Conservation (phyloP, 2,888 invertebrate genomes). For the Agonopterix heracliana region DNA sequence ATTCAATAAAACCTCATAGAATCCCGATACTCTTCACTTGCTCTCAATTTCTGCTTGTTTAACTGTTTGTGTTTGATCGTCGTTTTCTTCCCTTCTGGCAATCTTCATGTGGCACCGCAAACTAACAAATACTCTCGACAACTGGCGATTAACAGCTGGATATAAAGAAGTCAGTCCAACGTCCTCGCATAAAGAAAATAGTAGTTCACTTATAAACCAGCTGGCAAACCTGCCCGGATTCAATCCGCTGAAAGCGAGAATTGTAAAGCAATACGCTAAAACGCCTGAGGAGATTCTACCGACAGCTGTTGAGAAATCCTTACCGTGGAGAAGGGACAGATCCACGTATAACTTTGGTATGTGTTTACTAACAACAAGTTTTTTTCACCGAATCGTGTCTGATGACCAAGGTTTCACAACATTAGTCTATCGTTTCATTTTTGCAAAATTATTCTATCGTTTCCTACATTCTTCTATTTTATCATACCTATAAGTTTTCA, state of each 20-base stretch:
- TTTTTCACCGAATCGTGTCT: constrained; percentile 35
- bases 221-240: constrained; percentile 82
- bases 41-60: constrained; percentile 47
- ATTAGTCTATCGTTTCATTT: not conserved
- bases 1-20: not conserved
- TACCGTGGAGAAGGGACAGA: constrained; percentile 90
- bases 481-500: too few species aligned
- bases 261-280: constrained; percentile 81
- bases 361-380: constrained; percentile 48
- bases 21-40: constrained; percentile 10
- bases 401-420: constrained; percentile 36
- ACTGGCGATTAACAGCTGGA: constrained; percentile 66
- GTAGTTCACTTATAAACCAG: constrained; percentile 82
- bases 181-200: constrained; percentile 78
- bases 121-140: constrained; percentile 57
- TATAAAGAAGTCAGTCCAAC: constrained; percentile 74
- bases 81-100: constrained; percentile 75
- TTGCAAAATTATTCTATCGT: too few species aligned
- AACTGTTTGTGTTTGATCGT: constrained; percentile 65
- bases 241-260: constrained; percentile 81
- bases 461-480: too few species aligned
- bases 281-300: constrained; percentile 79
- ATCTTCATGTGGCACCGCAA: constrained; percentile 69
- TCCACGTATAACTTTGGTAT: constrained; percentile 84
- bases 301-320: constrained; percentile 86